Evolutionary conservation across 1,140 invertebrate genomes (phyloP).

Genomic region (Papilio glaucus): DNA sequence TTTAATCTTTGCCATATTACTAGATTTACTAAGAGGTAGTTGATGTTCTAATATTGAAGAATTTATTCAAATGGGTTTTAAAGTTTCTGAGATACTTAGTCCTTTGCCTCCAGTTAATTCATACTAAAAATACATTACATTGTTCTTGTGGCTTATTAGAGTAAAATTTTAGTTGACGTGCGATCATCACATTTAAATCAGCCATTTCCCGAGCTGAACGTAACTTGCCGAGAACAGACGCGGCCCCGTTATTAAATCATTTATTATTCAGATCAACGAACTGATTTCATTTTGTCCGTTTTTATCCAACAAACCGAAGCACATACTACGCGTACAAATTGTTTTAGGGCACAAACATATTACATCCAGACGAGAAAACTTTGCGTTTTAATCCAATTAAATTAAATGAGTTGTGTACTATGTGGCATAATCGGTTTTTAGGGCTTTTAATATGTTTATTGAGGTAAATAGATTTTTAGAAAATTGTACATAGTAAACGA

Average conservation of each 20-base stretch:
- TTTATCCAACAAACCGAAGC: constrained; percentile 70
- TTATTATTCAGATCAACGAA: constrained; percentile 81
- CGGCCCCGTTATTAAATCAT: constrained; percentile 81
- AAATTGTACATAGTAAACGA: not conserved
- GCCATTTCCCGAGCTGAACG: constrained; percentile 77
- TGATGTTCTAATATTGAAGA: not conserved
- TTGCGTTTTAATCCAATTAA: constrained; percentile 33
- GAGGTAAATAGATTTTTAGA: not conserved
- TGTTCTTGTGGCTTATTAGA: constrained; percentile 2
- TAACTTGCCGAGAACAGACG: constrained; percentile 70
- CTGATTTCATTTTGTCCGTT: constrained; percentile 67
- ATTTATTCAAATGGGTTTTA: not conserved
- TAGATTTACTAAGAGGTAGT: not conserved
- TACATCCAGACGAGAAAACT: constrained; percentile 30
- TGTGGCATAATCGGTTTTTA: constrained; percentile 3
- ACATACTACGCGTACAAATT: constrained; percentile 24
- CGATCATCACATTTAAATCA: constrained; percentile 50
- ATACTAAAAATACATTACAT: not conserved
- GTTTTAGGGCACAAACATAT: constrained; percentile 34
- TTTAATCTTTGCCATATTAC: not conserved
- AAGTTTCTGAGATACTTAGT: not conserved
- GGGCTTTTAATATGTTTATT: constrained; percentile 5
- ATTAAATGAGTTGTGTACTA: constrained; percentile 38
- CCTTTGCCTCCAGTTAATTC: not conserved
- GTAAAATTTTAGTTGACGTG: constrained; percentile 43